Evolutionary conservation across 2,113 vertebrate species (phyloP).

Genomic region (Tragelaphus buxtoni): DNA sequence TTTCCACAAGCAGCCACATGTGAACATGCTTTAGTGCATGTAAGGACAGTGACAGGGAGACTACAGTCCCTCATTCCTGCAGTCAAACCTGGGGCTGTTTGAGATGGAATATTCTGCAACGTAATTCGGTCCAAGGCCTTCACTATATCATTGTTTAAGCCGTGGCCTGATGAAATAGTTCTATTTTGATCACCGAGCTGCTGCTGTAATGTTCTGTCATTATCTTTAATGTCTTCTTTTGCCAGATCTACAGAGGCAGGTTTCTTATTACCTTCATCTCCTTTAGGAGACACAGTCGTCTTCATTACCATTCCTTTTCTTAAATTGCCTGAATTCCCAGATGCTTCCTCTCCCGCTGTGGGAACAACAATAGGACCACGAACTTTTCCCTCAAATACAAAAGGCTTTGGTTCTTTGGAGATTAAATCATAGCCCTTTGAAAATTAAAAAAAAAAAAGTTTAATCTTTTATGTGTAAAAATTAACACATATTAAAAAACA

Average conservation of each 20-base stretch:
- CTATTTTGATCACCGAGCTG: constrained; percentile 70
- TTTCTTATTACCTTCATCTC: constrained; percentile 73
- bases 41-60: constrained; percentile 53
- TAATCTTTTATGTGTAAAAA: constrained; percentile 34
- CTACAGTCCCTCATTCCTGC: constrained; percentile 68
- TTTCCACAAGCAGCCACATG: constrained; percentile 77
- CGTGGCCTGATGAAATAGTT: constrained; percentile 57
- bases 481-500: not conserved
- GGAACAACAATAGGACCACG: constrained; percentile 89
- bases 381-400: constrained; percentile 74
- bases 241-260: constrained; percentile 78
- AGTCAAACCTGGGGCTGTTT: constrained; percentile 59
- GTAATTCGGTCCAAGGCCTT: constrained; percentile 85
- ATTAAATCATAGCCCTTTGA: constrained; percentile 88
- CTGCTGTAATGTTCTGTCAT: constrained; percentile 59
- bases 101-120: constrained; percentile 72
- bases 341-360: constrained; percentile 82
- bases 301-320: constrained; percentile 70
- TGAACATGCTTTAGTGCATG: constrained; percentile 75
- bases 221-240: constrained; percentile 77
- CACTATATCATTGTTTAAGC: constrained; percentile 85
- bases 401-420: constrained; percentile 82
- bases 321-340: constrained; percentile 57
- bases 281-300: constrained; percentile 59
- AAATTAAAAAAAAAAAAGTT: constrained; percentile 8